These are phyloP conservation scores for Idaea dimidiata DNA, from an alignment of 2,888 invertebrate genomes.

Conservation along the genomic window DNA sequence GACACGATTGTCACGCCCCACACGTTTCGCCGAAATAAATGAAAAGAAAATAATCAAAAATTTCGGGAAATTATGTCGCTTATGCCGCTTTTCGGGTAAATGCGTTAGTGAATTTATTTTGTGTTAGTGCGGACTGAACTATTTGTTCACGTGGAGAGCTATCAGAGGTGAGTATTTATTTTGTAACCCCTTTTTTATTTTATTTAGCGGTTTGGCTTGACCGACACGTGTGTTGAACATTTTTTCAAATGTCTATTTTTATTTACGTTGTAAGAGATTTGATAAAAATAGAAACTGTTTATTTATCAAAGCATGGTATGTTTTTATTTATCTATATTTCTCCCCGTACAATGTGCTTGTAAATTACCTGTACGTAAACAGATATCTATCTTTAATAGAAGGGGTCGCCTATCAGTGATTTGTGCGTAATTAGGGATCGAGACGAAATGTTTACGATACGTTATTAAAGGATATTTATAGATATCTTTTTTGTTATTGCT, in stretches of 20 bases:
- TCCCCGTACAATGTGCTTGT: no score
- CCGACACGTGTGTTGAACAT: conserved; percentile 12
- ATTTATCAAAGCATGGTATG: no score
- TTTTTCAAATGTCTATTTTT: not conserved
- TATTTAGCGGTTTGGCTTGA: conserved; percentile 14
- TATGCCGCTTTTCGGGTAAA: conserved; percentile 22
- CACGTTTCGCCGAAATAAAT: conserved; percentile 23
- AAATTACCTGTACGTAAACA: no score
- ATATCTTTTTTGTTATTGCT: no score
- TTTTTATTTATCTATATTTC: no score
- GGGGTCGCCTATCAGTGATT: no score
- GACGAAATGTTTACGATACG: no score
- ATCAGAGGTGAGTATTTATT: conserved; percentile 45
- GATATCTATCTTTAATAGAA: no score
- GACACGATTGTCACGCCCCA: conserved; percentile 68
- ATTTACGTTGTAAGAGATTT: not conserved
- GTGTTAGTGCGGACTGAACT: conserved; percentile 46
- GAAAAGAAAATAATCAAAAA: conserved; percentile 15
- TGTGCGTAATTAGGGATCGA: no score
- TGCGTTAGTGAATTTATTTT: conserved; percentile 38
- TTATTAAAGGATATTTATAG: no score
- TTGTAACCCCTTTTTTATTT: conserved; percentile 12
- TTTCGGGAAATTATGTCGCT: conserved; percentile 8
- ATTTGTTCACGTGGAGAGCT: conserved; percentile 42
- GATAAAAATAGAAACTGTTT: not conserved